These are phyloP conservation scores for Aporrectodea caliginosa DNA, from an alignment of 1,140 invertebrate species.

Conservation along the genomic window DNA sequence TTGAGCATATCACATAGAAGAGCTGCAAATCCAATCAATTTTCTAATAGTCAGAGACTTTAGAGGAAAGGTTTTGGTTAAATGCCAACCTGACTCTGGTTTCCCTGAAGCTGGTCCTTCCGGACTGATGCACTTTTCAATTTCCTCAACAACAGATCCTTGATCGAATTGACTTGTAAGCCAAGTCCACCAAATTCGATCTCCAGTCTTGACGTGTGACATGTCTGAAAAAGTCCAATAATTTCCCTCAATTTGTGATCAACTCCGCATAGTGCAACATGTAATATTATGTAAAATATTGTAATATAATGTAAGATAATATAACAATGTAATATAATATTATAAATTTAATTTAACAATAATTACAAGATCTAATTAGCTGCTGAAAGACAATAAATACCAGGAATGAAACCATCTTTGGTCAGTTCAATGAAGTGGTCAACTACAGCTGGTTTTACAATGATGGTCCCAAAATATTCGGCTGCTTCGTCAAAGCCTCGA, in stretches of 20 bases:
- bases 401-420: constrained; percentile 47
- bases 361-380: too few species aligned
- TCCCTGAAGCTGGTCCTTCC: background rate
- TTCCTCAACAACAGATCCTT: constrained; percentile 42
- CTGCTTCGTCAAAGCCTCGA: constrained; percentile 48
- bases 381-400: too few species aligned
- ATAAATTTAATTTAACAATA: too few species aligned
- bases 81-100: background rate
- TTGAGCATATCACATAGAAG: too few species aligned
- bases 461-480: constrained; percentile 54
- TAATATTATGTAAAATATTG: background rate
- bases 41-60: too few species aligned
- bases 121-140: constrained; percentile 47
- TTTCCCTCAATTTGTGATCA: background rate
- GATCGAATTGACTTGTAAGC: constrained; percentile 40
- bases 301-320: too few species aligned
- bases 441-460: constrained; percentile 54
- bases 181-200: constrained; percentile 54
- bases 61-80: too few species aligned
- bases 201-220: constrained; percentile 46
- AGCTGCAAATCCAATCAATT: too few species aligned
- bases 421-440: constrained; percentile 49
- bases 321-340: too few species aligned
- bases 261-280: background rate
- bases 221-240: constrained; percentile 38